These are phyloP conservation scores for Tribolium castaneum DNA, from an alignment of 1,140 invertebrate species.

Conservation along the genomic window DNA sequence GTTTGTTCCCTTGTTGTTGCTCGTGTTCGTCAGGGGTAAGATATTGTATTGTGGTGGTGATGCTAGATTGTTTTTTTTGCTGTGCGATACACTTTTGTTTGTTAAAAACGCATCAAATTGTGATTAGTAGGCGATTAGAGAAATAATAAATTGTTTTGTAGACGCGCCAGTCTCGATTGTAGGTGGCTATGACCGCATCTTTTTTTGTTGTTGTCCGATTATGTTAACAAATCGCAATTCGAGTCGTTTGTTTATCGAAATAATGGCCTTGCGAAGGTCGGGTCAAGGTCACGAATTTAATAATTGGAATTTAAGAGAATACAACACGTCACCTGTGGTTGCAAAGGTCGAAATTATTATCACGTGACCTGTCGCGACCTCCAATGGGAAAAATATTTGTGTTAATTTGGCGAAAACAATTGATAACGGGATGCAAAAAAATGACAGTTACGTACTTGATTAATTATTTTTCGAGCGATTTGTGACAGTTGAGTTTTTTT, in stretches of 20 bases:
- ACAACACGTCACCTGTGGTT: background rate
- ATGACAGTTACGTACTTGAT: background rate
- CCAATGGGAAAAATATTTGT: background rate
- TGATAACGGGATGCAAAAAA: background rate
- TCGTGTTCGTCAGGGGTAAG: constrained; percentile 49
- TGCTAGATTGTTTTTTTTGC: background rate
- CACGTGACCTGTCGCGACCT: background rate
- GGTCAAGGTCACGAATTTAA: too few species aligned
- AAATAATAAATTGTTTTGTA: background rate
- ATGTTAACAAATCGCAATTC: too few species aligned
- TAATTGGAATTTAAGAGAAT: too few species aligned
- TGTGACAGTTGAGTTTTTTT: background rate
- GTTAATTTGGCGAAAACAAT: background rate
- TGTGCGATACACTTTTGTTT: constrained; percentile 24
- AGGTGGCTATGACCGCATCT: too few species aligned
- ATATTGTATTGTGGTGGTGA: constrained; percentile 1
- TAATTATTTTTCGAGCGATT: background rate
- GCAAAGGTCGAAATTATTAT: background rate
- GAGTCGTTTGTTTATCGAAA: too few species aligned
- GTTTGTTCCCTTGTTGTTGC: constrained; percentile 51
- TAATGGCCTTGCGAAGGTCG: too few species aligned
- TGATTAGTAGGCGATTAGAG: background rate
- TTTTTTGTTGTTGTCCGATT: too few species aligned
- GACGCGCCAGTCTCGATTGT: too few species aligned
- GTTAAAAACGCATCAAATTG: background rate